Evolutionary conservation across 1,140 invertebrate genomes (phyloP), one percentile per base, ranked within the genome.

Genomic region (Bilobella aurantiaca): DNA sequence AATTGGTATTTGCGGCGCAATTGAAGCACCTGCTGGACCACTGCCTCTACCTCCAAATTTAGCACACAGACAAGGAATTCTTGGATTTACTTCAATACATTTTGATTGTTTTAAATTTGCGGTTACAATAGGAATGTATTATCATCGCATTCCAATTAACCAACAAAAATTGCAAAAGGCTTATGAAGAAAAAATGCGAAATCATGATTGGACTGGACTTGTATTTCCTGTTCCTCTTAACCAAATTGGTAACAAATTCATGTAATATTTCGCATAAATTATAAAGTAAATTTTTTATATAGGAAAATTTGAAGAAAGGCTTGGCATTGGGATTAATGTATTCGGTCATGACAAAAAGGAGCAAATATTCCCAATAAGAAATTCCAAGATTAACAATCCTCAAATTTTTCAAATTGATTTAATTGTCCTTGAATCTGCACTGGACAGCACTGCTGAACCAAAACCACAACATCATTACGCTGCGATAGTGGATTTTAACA

Each of bases 341-440:
- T 53, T 53, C 25, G 49, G 49, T 5, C 49, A 53, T 53, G 23
- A n/a, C n/a, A n/a, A n/a, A 53, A 23, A 23, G 23, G 12, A 16
- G 12, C 3, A 53, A 23, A 23, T 53, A 53, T 53, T 53, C 21
- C 49, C 49, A 5, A 12, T 53, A 18, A 42, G 34, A 42, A 42
- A 18, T 23, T 12, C 8, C 5, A 16, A 23, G 14, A 5, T 12
- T n/a, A n/a, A n/a, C n/a, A n/a, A n/a, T n/a, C n/a, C n/a, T n/a
- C n/a, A 53, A 53, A 53, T 23, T 53, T 53, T 23, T 53, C 49
- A 42, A 53, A 23, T 53, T 53, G 49, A 53, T 53, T 53, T 53
- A 23, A 53, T 53, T 53, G 23, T 53, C 5, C 21, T 53, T 42
- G 34, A 42, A 42, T 42, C 34, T 18, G 34, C n/a, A n/a, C n/a